Percentiles rank a stretch among this genome's conserved stretches.
Conservation (phyloP, 30 jellyfish, hydroid and myxozoan species). For the Aurelia aurita complex sp. Pacific region DNA sequence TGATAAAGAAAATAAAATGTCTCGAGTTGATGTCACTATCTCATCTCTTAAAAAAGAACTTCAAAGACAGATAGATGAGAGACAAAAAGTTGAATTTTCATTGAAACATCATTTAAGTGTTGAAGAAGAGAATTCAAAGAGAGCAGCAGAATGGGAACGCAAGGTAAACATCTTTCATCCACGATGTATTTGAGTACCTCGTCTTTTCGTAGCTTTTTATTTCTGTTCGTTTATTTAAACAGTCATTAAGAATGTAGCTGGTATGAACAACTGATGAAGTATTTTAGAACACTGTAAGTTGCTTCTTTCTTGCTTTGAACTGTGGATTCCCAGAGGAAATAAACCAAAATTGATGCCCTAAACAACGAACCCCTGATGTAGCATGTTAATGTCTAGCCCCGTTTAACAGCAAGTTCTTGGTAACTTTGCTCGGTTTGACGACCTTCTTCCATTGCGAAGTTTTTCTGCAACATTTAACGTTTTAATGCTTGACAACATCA, state of each 20-base stretch:
- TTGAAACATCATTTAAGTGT: conserved; percentile 64
- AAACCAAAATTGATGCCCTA: too few species aligned
- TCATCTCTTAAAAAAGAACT: conserved; percentile 67
- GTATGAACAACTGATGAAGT: too few species aligned
- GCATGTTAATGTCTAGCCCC: too few species aligned
- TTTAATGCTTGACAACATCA: not conserved
- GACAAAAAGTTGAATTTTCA: conserved; percentile 69
- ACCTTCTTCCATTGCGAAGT: not conserved
- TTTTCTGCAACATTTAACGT: not conserved
- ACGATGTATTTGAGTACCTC: too few species aligned
- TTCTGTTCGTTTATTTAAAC: too few species aligned
- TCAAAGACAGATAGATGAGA: conserved; percentile 57
- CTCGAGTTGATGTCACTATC: conserved; percentile 59
- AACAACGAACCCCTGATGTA: too few species aligned
- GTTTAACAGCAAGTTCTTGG: too few species aligned
- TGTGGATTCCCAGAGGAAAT: too few species aligned
- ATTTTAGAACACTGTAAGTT: too few species aligned
- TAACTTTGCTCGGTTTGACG: not conserved
- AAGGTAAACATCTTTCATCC: conserved; percentile 35
- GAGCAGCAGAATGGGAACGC: conserved; percentile 62
- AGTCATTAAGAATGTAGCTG: too few species aligned
- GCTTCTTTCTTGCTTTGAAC: too few species aligned
- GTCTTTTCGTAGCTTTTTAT: too few species aligned
- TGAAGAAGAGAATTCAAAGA: conserved; percentile 71
- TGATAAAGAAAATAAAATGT: conserved; percentile 65